Conservation (phyloP, 2,888 invertebrate species). For the Acanthococcus lagerstroemiae region DNA sequence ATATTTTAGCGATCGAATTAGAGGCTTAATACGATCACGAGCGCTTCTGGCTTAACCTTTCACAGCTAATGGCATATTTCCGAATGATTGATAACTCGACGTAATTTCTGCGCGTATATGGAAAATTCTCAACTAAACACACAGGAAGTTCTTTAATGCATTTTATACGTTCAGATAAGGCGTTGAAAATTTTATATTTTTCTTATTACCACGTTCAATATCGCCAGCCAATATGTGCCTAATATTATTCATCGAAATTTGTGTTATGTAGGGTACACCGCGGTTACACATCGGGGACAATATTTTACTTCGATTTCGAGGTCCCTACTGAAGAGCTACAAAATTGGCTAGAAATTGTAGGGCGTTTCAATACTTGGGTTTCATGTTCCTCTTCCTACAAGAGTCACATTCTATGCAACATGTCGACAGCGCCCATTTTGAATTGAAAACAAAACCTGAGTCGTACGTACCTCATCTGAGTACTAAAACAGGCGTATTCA, state of each 20-base stretch:
- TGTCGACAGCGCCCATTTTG: no score
- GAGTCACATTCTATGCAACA: no score
- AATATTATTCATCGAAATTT: constrained; percentile 19
- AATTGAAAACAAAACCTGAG: no score
- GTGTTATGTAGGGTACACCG: no score
- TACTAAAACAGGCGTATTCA: no score
- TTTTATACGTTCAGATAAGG: constrained; percentile 18
- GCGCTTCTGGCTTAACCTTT: not conserved
- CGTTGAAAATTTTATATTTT: constrained; percentile 5
- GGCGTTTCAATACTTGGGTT: no score
- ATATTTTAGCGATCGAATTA: not conserved
- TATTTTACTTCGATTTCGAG: no score
- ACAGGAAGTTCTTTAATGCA: constrained; percentile 24
- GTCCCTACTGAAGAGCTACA: no score
- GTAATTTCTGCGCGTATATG: constrained; percentile 4
- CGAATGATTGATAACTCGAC: constrained; percentile 22
- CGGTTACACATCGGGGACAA: no score
- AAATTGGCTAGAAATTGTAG: no score
- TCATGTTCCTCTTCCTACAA: no score
- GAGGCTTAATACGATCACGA: not conserved
- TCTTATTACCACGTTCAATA: not conserved
- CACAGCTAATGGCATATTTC: constrained; percentile 14
- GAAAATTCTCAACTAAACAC: constrained; percentile 7
- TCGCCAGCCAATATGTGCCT: not conserved
- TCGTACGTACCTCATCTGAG: no score